phyloP scores from a whole-genome alignment of 2,113 vertebrate species.

The Notarius lentiginosus region DNA sequence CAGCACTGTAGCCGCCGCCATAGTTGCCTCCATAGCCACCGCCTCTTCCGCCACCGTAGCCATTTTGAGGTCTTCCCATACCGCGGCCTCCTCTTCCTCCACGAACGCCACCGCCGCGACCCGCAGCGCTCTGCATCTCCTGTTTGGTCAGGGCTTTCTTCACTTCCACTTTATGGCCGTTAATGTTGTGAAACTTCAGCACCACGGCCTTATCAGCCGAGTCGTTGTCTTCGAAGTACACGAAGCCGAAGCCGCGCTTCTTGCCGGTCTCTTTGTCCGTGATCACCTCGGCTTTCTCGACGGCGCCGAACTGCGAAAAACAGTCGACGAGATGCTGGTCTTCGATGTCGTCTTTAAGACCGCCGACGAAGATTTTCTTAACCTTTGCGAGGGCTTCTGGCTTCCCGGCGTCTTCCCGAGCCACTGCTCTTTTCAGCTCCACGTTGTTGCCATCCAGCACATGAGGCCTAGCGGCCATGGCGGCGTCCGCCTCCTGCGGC shows the following conservation, averaged over 20 bases:
- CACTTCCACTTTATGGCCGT: conserved; percentile 86
- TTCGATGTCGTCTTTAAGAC: conserved; percentile 83
- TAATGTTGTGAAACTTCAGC: conserved; percentile 85
- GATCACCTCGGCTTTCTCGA: conserved; percentile 86
- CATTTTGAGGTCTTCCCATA: conserved; percentile 77
- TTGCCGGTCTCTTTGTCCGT: conserved; percentile 85
- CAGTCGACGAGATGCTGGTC: conserved; percentile 82
- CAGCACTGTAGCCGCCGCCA: conserved; percentile 77
- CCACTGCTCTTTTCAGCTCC: conserved; percentile 87
- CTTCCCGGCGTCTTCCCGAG: conserved; percentile 82
- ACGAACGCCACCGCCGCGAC: conserved; percentile 68
- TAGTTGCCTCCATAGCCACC: conserved; percentile 81
- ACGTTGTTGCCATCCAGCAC: conserved; percentile 85
- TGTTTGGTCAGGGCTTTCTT: conserved; percentile 88
- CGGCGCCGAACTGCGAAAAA: conserved; percentile 83
- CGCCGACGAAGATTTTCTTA: conserved; percentile 86
- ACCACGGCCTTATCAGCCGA: conserved; percentile 85
- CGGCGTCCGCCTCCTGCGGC: conserved; percentile 84
- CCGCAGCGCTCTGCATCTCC: conserved; percentile 78
- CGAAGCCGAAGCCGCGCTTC: conserved; percentile 86
- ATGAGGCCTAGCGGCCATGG: conserved; percentile 81
- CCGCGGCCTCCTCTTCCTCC: conserved; percentile 79
- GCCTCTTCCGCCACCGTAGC: conserved; percentile 79
- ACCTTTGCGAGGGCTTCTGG: conserved; percentile 85
- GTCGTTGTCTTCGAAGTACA: conserved; percentile 85